Conservation (phyloP, 2,888 invertebrate species). For the Drepanosiphum platanoidis region DNA sequence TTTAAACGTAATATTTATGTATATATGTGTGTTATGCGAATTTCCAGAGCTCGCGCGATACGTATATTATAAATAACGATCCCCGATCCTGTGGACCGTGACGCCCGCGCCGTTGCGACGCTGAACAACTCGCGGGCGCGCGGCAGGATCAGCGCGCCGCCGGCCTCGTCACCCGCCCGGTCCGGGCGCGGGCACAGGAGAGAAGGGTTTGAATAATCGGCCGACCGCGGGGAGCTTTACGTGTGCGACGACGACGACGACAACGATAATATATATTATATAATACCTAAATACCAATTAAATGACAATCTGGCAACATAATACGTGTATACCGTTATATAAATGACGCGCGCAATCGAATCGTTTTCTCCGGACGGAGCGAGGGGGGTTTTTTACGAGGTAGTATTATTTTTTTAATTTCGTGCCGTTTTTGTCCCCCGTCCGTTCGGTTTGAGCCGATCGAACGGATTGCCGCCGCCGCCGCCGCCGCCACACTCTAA, state of each 20-base stretch:
- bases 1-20: conserved; percentile 47
- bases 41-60: conserved; percentile 19
- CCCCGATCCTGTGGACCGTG: conserved; percentile 44
- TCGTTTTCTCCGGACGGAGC: not conserved
- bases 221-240: conserved; percentile 38
- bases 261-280: not conserved
- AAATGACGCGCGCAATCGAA: not conserved
- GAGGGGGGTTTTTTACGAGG: not conserved
- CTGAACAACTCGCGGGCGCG: not conserved
- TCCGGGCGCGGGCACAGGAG: not conserved
- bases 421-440: not conserved
- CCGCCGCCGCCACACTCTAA: not conserved
- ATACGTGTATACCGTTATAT: not conserved
- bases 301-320: conserved; percentile 39
- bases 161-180: not conserved
- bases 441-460: not conserved
- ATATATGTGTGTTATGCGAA: no score
- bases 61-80: conserved; percentile 59
- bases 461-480: not conserved
- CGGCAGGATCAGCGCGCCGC: not conserved
- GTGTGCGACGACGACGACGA: not conserved
- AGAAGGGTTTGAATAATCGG: conserved; percentile 41
- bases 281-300: conserved; percentile 24
- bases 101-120: conserved; percentile 9
- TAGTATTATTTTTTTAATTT: not conserved